Percentiles rank a stretch among this genome's conserved stretches.
Conservation (phyloP, 2,113 vertebrate genomes). For the Actenoides hombroni region DNA sequence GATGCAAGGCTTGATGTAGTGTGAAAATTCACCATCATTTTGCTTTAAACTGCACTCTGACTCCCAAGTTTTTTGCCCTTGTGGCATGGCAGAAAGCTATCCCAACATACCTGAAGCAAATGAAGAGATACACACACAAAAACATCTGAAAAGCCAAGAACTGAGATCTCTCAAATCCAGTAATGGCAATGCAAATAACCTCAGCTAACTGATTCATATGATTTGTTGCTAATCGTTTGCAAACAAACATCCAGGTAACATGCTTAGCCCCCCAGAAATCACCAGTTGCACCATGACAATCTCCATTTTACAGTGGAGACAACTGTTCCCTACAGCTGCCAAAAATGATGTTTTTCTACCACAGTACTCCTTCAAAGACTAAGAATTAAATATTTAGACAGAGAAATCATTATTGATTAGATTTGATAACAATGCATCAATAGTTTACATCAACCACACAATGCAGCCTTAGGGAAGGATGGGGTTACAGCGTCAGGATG, state of each 20-base stretch:
- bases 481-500: neutral
- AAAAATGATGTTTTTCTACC: neutral
- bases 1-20: neutral
- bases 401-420: neutral
- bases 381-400: neutral
- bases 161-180: neutral
- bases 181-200: neutral
- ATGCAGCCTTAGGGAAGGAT: neutral
- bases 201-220: neutral
- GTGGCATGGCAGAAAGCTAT: neutral
- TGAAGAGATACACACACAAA: neutral
- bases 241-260: neutral
- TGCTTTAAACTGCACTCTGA: neutral
- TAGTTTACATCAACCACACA: accelerated
- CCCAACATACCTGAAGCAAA: neutral
- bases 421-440: neutral
- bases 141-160: neutral
- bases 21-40: neutral
- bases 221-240: neutral
- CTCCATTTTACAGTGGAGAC: neutral
- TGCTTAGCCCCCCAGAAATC: neutral
- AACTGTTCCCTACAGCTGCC: neutral
- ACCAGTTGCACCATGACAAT: neutral
- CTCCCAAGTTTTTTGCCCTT: neutral
- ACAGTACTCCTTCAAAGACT: neutral